Base-by-base conservation (phyloP, 2,888 invertebrate species). In the Andrena dorsata region DNA sequence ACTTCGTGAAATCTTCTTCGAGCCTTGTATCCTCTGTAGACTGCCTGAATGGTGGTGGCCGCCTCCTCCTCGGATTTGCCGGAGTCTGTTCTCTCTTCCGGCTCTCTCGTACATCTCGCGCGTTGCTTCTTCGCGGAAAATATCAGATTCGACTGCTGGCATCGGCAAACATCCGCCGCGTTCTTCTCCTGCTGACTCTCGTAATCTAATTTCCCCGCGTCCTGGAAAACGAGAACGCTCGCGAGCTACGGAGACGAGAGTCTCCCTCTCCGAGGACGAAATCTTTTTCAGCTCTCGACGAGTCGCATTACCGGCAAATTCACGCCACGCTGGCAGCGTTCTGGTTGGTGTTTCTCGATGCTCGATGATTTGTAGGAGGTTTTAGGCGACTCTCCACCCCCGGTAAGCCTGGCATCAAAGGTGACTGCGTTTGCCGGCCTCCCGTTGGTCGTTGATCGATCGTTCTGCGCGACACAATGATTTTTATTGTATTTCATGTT, bases 1-100 rank as follows among this genome's bases (percentile, higher is more conserved):
- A 92, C 92, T 84, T 93, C 89, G 76, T 89, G 83, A 74, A 88
- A 85, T 76, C 86, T 89, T 70, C 89, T 88, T 32, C 92, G 85
- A 6, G 89, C 89, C 83, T 91, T 92, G 91, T 87, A 94, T 90
- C 88, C 94, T 74, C 91, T 88, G 76, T 91, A 94, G 16, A 92
- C 88, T 23, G 93, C 91, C 85, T 94, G 94, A 85, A 94, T 94
- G 20, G 89, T 90, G 13, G 91, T 92, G 1, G 94, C 94, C 13
- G 94, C 93, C 26, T 92, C 90, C 63, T 92, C 90, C 76, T 92
- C 90, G 68, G 90, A 91, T 84, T 89, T 92, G 20, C 89, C 84
- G 6, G 91, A 91, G 73, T 90, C 89, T 0, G 76, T 66, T 16
- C 66, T 68, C 51, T 88, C 78, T 61, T 71, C 84, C 26, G 28